Evolutionary conservation across 2,797 vertebrate species (phyloP), one percentile per base, ranked within the genome.

Genomic region (Fundulus diaphanus): DNA sequence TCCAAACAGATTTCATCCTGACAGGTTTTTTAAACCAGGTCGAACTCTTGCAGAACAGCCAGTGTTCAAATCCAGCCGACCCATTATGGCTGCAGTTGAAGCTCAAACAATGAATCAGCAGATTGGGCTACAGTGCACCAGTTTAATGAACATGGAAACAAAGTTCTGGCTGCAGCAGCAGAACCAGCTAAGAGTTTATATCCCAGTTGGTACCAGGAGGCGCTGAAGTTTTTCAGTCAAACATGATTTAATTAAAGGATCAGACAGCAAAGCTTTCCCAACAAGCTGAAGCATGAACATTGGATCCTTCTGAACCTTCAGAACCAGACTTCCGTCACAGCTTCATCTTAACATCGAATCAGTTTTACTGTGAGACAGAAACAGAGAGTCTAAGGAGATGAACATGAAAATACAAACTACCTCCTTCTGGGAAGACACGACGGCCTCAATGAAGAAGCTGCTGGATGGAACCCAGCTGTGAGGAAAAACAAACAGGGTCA

Each of bases 121-220:
- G 90, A 90, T 92, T 83, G 84, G 89, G 87, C 90, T 92, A 84
- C 91, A 93, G 88, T 87, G 89, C 86, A 91, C 84, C 81, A 92
- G 44, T 94, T 95, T 94, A 93, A 95, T 90, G 90, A 95, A 95
- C 92, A 94, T 94, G 92, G 92, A 92, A 93, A 94, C 93, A 92
- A 93, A 93, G 76, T 89, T 93, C 85, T 95, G 94, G 93, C 93
- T 93, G 87, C 90, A 87, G 92, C 63, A 57, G 79, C 52, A 88
- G 72, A 91, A 92, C 92, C 89, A 83, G 88, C 89, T 94, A 86
- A 89, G 92, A 90, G 94, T 94, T 94, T 93, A 91, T 90, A 92
- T 91, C 61, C 61, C 89, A 91, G 87, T 92, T 93, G 87, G 89
- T 93, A 88, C 90, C 89, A 85, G 74, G 73, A 24, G 66, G 74